These are phyloP conservation scores for Urocitellus parryii DNA, from an alignment of 2,113 vertebrate species.

Conservation along the genomic window DNA sequence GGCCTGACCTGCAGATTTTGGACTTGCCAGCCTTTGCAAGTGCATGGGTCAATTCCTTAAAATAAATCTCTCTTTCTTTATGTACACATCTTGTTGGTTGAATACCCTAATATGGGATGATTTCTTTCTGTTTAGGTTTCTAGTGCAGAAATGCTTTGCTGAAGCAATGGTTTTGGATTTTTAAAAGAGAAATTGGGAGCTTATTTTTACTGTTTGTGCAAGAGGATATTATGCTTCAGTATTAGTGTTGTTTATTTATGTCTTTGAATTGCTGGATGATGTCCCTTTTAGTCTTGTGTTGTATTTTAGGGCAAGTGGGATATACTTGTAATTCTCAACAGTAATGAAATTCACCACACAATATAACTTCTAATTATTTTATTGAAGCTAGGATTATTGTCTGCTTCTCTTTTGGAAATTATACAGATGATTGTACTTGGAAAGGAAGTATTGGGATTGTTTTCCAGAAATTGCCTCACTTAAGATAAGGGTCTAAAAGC, in stretches of 20 bases:
- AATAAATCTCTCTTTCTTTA: background rate
- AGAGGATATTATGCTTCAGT: background rate
- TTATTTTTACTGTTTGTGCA: conserved; percentile 37
- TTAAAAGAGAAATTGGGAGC: conserved; percentile 5
- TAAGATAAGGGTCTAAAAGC: background rate
- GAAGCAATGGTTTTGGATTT: conserved; percentile 4
- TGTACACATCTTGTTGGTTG: background rate
- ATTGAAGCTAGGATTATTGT: conserved; percentile 11
- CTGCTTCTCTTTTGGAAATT: conserved; percentile 22
- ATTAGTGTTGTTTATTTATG: conserved; percentile 40
- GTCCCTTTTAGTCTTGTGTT: conserved; percentile 26
- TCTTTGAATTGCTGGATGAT: background rate
- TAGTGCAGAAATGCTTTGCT: conserved; percentile 55
- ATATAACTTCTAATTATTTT: conserved; percentile 49
- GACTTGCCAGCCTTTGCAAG: background rate
- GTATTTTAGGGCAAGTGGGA: conserved; percentile 11
- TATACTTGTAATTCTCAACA: conserved; percentile 36
- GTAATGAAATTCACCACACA: conserved; percentile 12
- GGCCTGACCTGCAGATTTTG: background rate
- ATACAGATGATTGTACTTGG: background rate
- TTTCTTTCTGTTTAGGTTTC: background rate
- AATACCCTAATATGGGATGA: background rate
- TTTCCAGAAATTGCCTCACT: background rate
- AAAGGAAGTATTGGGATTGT: background rate
- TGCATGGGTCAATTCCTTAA: background rate